Evolutionary conservation across 1,140 invertebrate species (phyloP).

Genomic region (Diabrotica undecimpunctata): DNA sequence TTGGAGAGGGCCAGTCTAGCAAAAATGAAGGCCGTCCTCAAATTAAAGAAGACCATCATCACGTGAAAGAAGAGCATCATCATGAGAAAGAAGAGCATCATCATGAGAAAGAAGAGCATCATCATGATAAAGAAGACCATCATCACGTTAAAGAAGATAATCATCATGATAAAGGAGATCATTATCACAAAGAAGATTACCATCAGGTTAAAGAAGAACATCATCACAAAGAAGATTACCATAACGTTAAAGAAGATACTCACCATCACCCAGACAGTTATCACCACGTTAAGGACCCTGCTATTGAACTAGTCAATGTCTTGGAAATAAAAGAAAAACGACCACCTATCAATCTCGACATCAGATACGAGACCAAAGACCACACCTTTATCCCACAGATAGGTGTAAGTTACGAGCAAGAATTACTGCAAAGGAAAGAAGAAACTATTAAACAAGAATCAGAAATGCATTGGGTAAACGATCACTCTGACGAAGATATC

Average conservation of each 20-base stretch:
- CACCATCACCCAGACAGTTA: neutral
- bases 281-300: neutral
- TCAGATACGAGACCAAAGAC: neutral
- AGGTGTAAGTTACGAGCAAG: neutral
- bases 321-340: neutral
- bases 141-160: neutral
- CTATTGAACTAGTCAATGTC: neutral
- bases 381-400: neutral
- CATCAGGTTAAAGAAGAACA: neutral
- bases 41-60: neutral
- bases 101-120: no score
- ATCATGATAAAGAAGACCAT: neutral
- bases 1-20: neutral
- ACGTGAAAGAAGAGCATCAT: neutral
- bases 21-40: neutral
- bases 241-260: neutral
- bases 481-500: constrained; percentile 25
- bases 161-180: neutral
- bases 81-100: no score
- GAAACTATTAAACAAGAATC: neutral
- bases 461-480: neutral
- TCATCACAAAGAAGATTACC: no score
- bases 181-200: neutral
- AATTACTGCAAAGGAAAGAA: neutral
- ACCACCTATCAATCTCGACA: neutral